Base-by-base conservation (phyloP, 1,140 invertebrate species). In the Argopecten irradians region DNA sequence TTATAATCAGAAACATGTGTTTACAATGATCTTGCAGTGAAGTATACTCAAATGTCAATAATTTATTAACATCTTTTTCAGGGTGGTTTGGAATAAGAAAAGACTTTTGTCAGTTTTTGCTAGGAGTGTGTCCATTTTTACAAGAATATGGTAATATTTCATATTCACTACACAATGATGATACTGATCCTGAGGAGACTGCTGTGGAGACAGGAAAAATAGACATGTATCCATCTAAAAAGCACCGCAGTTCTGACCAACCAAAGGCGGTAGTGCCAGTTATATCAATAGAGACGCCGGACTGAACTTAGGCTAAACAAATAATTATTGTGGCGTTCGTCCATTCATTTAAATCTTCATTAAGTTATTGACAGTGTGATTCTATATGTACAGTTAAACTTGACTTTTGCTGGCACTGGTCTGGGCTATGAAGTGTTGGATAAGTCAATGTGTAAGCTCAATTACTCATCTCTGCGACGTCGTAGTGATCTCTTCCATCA, bases 1-100 rank as follows among this genome's bases (percentile, higher is more conserved):
- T n/a, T n/a, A n/a, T n/a, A n/a, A n/a, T n/a, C n/a, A n/a, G 7
- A 55, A 11, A 55, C 43, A 55, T 55, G 22, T 55, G 22, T 55
- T 55, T 55, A n/a, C n/a, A n/a, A n/a, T n/a, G n/a, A n/a, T n/a
- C n/a, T n/a, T n/a, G n/a, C 7, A 55, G 14, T 19, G 43, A 8
- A 19, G 43, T 46, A 14, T 11, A 19, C 13, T 46, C 22, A 13
- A 28, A 11, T 28, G 83, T 16, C 84, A 83, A 87, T 46, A 83
- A 19, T 34, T 35, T 33, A 16, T 90, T 89, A n/a, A n/a, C n/a
- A n/a, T 89, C 46, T 89, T 94, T 96, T 96, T 87, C 94, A 99
- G 98, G 99, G 99, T 99, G 99, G 98, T 99, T 99, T 96, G 99
- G 98, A 35, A 98, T 99, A 90, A 96, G 98, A 85, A 99, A 99